Base-by-base conservation (phyloP, 2,113 vertebrate genomes). In the Erpornis zantholeuca region DNA sequence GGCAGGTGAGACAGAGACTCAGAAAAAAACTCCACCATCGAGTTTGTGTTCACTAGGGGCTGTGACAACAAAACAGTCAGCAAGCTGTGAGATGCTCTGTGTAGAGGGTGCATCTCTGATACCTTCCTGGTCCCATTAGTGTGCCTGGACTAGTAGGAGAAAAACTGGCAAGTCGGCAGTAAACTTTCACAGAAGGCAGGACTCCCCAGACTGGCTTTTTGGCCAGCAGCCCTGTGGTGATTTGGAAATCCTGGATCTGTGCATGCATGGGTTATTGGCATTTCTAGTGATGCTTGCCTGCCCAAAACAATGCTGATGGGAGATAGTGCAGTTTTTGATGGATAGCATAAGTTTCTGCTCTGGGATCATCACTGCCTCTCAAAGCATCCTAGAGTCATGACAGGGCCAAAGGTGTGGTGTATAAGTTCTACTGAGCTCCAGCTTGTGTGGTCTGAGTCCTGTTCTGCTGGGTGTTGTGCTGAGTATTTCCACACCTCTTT, bases 201-300 rank as follows among this genome's bases (percentile, higher is more conserved):
- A 44, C 69, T 53, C 17, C 21, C 6, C 22, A 31, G 10, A 20
- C 1, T n/a, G 50, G 22, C 25, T 50, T 17, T 13, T 45, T 73
- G 64, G 38, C 56, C 68, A 73, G 68, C 23, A 77, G 36, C 16
- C 15, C 6, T 31, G 33, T 54, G 68, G 45, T 20, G 54, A 47
- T 31, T 9, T 72, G 45, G 21, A 92, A 60, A 44, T 69, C 29
- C 17, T 36, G 31, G 2, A 15, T 47, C 40, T 73, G 27, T 71
- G 21, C 4, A 7, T 4, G 1, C 12, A 2, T 4, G 7, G 13
- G 15, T 25, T 79, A 3, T 38, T 11, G 5, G 17, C 2, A 1
- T 72, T 80, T n/a, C 66, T 47, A 3, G 5, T 76, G 27, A 76
- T 6, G 7, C 45, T 56, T 82, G 28, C 18, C 45, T 69, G 42